These are phyloP conservation scores for Limnephilus auricula DNA, from an alignment of 2,888 invertebrate species.

Conservation along the genomic window DNA sequence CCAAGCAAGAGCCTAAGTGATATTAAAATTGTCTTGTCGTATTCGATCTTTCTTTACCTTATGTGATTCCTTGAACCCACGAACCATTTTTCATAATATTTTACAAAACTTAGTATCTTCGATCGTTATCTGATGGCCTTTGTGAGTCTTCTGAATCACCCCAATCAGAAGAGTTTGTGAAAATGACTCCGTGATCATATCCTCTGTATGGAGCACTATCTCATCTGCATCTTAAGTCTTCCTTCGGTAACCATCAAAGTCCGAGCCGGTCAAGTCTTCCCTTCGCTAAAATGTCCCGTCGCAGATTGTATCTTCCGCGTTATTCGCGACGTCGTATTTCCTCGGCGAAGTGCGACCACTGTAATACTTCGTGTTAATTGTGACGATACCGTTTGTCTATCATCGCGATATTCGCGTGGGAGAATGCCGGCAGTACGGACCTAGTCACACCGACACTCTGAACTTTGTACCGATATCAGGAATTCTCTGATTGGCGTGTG, in stretches of 20 bases:
- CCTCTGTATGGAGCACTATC: background rate
- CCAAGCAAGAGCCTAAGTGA: too few relatives aligned
- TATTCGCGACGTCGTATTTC: too few relatives aligned
- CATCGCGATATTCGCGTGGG: slow-evolving; percentile 32
- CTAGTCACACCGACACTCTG: slow-evolving; percentile 30
- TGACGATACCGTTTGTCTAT: slow-evolving; percentile 14
- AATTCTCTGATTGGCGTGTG: slow-evolving; percentile 35
- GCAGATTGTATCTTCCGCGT: background rate
- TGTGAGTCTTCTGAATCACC: background rate
- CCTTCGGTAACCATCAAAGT: background rate
- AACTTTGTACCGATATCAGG: slow-evolving; percentile 33
- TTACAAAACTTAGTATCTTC: background rate
- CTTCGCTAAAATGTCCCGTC: background rate
- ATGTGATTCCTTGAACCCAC: background rate
- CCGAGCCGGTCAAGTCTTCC: background rate
- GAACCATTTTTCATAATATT: background rate
- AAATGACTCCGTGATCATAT: background rate
- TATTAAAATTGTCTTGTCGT: background rate
- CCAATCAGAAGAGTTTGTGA: background rate
- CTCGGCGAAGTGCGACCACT: background rate
- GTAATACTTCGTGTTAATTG: slow-evolving; percentile 20
- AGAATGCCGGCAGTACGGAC: slow-evolving; percentile 22
- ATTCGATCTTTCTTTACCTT: background rate
- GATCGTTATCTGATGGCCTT: background rate
- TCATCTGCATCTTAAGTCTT: background rate